Percentiles rank a stretch among this genome's conserved stretches.
Conservation (phyloP, 2,888 invertebrate genomes). For the Podotricha telesiphe region DNA sequence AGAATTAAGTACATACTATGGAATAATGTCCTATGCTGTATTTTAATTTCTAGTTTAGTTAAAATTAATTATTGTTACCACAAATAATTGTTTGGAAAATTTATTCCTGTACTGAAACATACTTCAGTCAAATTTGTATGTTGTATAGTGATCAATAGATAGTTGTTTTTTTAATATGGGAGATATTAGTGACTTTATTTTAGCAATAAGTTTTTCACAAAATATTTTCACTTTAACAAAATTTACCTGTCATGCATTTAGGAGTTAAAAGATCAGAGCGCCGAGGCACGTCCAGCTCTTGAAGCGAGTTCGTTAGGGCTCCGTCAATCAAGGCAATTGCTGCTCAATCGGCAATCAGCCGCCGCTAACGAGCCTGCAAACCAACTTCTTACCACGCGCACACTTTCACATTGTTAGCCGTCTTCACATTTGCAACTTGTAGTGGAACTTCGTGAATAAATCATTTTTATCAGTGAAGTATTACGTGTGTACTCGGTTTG, state of each 20-base stretch:
- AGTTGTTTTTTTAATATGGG: no score
- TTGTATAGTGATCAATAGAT: no score
- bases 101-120: no score
- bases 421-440: slow-evolving; percentile 55
- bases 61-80: no score
- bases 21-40: no score
- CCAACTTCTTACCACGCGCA: slow-evolving; percentile 70
- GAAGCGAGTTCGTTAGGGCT: slow-evolving; percentile 80
- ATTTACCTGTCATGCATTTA: slow-evolving; percentile 39
- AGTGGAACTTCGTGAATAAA: slow-evolving; percentile 44
- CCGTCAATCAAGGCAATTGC: slow-evolving; percentile 84
- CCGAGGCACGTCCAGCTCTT: slow-evolving; percentile 60
- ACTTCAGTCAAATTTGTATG: no score
- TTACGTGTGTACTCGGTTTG: slow-evolving; percentile 26
- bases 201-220: neutral
- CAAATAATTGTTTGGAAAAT: no score
- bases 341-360: slow-evolving; percentile 84
- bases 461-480: slow-evolving; percentile 41
- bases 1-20: no score
- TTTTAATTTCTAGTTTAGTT: no score
- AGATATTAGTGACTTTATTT: no score
- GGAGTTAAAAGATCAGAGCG: slow-evolving; percentile 44
- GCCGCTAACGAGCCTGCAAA: slow-evolving; percentile 75
- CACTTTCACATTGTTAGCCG: slow-evolving; percentile 58
- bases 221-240: slow-evolving; percentile 16